phyloP scores from a whole-genome alignment of 2,888 invertebrate genomes.

The Leucophenga montana region DNA sequence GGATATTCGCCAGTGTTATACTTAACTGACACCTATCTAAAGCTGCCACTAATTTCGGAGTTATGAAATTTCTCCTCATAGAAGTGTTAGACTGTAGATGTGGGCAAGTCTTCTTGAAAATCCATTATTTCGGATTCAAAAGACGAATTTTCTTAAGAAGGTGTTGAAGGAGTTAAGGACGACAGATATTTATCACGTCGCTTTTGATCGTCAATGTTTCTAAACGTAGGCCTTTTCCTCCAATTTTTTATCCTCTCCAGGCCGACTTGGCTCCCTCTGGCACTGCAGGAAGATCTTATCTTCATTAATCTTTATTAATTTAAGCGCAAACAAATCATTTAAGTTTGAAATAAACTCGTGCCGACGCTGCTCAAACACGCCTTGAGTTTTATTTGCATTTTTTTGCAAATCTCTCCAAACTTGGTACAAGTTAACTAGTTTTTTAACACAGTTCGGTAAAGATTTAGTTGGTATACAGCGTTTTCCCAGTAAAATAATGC shows the following conservation, averaged over 20 bases:
- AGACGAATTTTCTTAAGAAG: no score
- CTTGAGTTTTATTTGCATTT: constrained; percentile 39
- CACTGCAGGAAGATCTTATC: constrained; percentile 52
- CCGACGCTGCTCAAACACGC: constrained; percentile 36
- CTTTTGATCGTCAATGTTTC: constrained; percentile 1
- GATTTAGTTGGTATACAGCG: constrained; percentile 51
- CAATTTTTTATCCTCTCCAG: constrained; percentile 53
- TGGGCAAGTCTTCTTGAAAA: no score
- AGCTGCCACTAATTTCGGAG: no score
- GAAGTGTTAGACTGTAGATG: no score
- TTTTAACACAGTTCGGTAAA: constrained; percentile 36
- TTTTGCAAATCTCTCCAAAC: constrained; percentile 59
- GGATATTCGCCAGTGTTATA: no score
- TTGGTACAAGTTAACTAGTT: constrained; percentile 48
- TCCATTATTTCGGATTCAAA: no score
- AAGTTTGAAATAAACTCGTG: constrained; percentile 14
- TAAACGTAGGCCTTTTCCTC: constrained; percentile 36
- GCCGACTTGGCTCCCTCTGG: constrained; percentile 53
- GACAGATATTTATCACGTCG: neutral
- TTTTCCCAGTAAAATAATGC: constrained; percentile 60
- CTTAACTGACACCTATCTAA: no score
- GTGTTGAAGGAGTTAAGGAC: no score
- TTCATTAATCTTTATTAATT: constrained; percentile 54
- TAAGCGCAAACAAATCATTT: constrained; percentile 25
- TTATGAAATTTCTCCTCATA: no score